These are phyloP conservation scores for Calliopsis andreniformis DNA, from an alignment of 1,140 invertebrate species.

Conservation along the genomic window DNA sequence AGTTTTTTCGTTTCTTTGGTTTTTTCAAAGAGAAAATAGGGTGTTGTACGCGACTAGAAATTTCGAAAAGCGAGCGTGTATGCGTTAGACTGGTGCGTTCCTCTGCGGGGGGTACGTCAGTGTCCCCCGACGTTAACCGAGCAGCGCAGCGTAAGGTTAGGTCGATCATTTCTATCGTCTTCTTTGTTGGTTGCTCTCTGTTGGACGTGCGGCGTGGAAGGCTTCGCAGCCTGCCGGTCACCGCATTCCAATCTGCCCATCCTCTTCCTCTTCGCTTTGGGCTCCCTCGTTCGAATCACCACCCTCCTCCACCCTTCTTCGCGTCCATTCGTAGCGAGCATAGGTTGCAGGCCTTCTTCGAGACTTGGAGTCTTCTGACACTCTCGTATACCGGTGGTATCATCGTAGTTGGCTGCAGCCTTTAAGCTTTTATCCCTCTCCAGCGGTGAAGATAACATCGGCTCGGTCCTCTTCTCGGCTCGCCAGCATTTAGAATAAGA, in stretches of 20 bases:
- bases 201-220: constrained; percentile 44
- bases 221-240: constrained; percentile 73
- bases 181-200: constrained; percentile 38
- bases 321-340: constrained; percentile 56
- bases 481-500: constrained; percentile 72
- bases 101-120: constrained; percentile 77
- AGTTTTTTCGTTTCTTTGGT: too few species aligned
- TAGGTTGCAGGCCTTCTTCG: constrained; percentile 58
- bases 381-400: constrained; percentile 70
- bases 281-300: constrained; percentile 27
- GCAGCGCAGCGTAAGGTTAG: constrained; percentile 58
- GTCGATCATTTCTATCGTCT: constrained; percentile 46
- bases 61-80: too few species aligned
- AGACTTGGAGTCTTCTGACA: constrained; percentile 69
- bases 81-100: constrained; percentile 50
- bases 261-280: constrained; percentile 25
- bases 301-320: constrained; percentile 27
- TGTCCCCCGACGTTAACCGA: constrained; percentile 69
- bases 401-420: constrained; percentile 72
- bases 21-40: too few species aligned
- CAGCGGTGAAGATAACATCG: constrained; percentile 69
- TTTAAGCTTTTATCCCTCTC: constrained; percentile 74
- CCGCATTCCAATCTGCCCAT: constrained; percentile 71
- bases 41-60: too few species aligned
- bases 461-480: constrained; percentile 63